Conservation (phyloP, 1,140 invertebrate species). For the Zaprionus camerounensis region DNA sequence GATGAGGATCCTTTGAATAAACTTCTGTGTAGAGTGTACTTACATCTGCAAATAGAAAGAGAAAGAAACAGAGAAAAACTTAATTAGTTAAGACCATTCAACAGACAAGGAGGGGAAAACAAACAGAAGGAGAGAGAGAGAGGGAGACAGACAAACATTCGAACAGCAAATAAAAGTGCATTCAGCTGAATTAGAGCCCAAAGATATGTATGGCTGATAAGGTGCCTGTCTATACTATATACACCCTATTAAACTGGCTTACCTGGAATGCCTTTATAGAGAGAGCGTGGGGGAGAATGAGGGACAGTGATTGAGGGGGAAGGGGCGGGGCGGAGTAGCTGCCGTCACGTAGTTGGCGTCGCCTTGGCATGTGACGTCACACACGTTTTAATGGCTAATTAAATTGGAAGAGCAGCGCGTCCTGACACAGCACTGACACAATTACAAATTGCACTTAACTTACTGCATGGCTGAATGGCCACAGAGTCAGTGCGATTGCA, state of each 20-base stretch:
- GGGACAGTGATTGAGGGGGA: neutral
- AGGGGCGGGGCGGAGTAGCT: constrained; percentile 4
- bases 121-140: neutral
- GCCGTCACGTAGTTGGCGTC: constrained; percentile 68
- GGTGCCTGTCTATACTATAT: constrained; percentile 14
- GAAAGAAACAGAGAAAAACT: constrained; percentile 59
- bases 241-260: constrained; percentile 12
- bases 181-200: constrained; percentile 36
- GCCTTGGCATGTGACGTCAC: constrained; percentile 75
- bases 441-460: constrained; percentile 78
- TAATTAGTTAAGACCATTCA: constrained; percentile 76
- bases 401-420: constrained; percentile 72
- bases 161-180: constrained; percentile 47
- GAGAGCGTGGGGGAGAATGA: neutral
- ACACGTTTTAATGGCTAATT: constrained; percentile 80
- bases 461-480: constrained; percentile 45
- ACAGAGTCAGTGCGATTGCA: constrained; percentile 6
- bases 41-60: constrained; percentile 76
- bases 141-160: constrained; percentile 13
- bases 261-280: constrained; percentile 30
- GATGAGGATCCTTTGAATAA: constrained; percentile 12
- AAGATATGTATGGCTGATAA: constrained; percentile 47
- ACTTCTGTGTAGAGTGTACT: constrained; percentile 32
- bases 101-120: constrained; percentile 37
- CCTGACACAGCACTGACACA: constrained; percentile 65